A percentile compares a stretch with the other conserved stretches of the same genome.
Conservation (phyloP, 2,888 invertebrate genomes). For the Diarsia rubi region DNA sequence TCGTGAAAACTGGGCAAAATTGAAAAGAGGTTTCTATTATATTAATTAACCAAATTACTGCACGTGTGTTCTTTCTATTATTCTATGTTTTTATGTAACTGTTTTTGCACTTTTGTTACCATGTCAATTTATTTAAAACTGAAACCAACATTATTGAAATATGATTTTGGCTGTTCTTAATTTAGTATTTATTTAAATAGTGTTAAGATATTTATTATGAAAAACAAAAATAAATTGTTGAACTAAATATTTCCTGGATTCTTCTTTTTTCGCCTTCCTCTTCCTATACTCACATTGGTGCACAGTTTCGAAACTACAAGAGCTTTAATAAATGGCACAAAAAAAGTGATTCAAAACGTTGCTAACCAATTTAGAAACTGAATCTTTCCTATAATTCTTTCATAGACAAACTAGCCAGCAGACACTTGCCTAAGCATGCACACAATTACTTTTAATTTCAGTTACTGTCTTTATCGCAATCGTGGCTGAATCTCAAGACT, state of each 20-base stretch:
- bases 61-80: slow-evolving; percentile 11
- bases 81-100: background rate
- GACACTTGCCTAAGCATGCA: background rate
- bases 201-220: slow-evolving; percentile 61
- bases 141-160: background rate
- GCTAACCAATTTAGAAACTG: background rate
- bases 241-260: slow-evolving; percentile 27
- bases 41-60: background rate
- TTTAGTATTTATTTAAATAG: slow-evolving; percentile 52
- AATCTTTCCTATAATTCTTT: background rate
- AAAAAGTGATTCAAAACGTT: background rate
- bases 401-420: background rate
- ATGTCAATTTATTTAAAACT: slow-evolving; percentile 10
- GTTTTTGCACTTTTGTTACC: slow-evolving; percentile 38
- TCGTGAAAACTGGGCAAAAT: background rate
- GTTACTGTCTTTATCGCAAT: background rate
- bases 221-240: slow-evolving; percentile 53
- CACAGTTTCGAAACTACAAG: background rate
- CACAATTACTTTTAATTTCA: background rate
- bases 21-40: background rate
- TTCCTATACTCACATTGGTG: background rate
- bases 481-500: background rate
- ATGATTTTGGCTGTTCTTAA: slow-evolving; percentile 38
- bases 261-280: slow-evolving; percentile 23
- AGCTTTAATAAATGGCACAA: background rate